These are phyloP conservation scores for Peucedramus taeniatus DNA, from an alignment of 2,113 vertebrate species.

Conservation along the genomic window DNA sequence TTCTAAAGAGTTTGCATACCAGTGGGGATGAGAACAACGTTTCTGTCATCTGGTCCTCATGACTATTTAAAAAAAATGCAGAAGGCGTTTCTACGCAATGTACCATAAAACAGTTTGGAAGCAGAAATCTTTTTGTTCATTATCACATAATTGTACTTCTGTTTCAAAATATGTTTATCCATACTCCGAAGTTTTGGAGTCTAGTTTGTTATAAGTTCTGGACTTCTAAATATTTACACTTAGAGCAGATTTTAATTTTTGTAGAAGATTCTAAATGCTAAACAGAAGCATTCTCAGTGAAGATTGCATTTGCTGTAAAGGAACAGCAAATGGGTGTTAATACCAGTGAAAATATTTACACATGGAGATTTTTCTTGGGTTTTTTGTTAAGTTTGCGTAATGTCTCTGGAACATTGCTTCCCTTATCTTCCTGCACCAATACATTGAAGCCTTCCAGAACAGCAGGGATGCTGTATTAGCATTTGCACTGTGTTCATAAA, in stretches of 20 bases:
- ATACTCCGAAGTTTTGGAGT: background rate
- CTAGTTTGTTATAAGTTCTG: background rate
- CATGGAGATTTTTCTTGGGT: background rate
- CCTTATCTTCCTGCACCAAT: background rate
- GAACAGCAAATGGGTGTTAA: background rate
- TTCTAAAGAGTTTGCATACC: background rate
- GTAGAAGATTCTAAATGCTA: background rate
- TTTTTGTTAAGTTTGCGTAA: background rate
- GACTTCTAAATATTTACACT: background rate
- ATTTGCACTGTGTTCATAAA: background rate
- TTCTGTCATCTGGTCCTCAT: background rate
- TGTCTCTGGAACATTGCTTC: background rate
- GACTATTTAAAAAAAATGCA: background rate
- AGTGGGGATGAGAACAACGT: background rate
- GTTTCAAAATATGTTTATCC: background rate
- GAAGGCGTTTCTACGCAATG: background rate
- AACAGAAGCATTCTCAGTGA: background rate
- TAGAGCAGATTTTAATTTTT: background rate
- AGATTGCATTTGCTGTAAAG: background rate
- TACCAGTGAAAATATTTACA: background rate
- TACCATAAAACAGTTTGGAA: background rate
- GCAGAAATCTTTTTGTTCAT: background rate
- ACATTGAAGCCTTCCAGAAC: background rate
- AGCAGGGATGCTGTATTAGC: background rate
- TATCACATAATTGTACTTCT: background rate